Base-by-base conservation (phyloP, 2,113 vertebrate species). In the Cebidichthys violaceus region DNA sequence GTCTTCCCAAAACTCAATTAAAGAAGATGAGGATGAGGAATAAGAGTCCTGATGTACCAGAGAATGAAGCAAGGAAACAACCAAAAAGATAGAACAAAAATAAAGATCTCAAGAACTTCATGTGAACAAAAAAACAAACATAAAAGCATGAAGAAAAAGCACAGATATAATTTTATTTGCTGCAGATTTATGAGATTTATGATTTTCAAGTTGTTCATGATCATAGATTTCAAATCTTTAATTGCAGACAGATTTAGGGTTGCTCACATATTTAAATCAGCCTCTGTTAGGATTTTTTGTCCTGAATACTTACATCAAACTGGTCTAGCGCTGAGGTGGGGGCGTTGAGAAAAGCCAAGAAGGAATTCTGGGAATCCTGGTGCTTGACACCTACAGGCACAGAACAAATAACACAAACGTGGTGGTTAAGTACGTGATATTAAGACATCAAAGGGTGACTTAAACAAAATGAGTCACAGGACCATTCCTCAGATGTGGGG, bases 361-460 rank as follows among this genome's bases (percentile, higher is more conserved):
- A 98, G 94, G 98, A 99, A 96, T 97, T 98, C 96, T 99, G 97
- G 94, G 98, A 98, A 95, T 99, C 98, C 95, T 97, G 98, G 95
- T 98, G 98, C 95, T 99, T 99, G 93, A 99, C 96, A 94, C 98
- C 98, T 99, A 93, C 86, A 95, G 78, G 92, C 87, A 95, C 75
- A 83, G 80, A 74, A 83, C 75, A 79, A 82, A 90, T 68, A 85
- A 82, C 68, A 90, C 50, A 65, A 57, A 15, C 1, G 6, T 13
- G 31, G 7, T 13, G 27, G 73, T 85, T 84, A 43, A 81, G 82
- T 62, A 59, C 0, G 7, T 41, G 37, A 88, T 73, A 84, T 84
- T 73, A 82, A 79, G 62, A 68, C 85, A 84, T 90, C 83, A 91
- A 88, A 90, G 75, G 65, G 18, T 45, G 79, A 76, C 37, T 86